These are phyloP conservation scores for Bombus sylvicola DNA, from an alignment of 1,140 invertebrate species.

Conservation along the genomic window DNA sequence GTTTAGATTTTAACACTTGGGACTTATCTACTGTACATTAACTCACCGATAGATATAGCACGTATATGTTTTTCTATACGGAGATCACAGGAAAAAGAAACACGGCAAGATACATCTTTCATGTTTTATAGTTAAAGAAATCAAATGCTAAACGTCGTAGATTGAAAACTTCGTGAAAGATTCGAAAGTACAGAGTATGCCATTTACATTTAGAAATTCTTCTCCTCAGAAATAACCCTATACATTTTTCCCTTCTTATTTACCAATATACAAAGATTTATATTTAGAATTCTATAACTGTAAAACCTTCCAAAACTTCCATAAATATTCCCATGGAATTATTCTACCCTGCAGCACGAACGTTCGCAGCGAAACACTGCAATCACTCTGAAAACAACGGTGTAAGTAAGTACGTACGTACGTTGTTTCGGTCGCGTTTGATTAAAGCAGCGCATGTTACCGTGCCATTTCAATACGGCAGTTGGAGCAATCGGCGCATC, in stretches of 20 bases:
- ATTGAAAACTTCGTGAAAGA: too few species aligned
- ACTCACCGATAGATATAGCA: neutral
- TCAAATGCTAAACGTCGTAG: too few species aligned
- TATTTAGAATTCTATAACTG: neutral
- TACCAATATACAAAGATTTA: too few species aligned
- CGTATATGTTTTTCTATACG: too few species aligned
- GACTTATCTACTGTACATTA: neutral
- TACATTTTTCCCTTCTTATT: too few species aligned
- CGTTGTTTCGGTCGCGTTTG: constrained; percentile 23
- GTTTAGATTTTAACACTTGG: neutral
- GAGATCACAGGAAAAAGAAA: too few species aligned
- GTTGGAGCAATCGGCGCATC: constrained; percentile 51
- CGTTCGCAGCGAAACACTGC: neutral
- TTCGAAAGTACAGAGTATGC: too few species aligned
- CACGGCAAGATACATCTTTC: too few species aligned
- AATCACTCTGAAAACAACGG: neutral
- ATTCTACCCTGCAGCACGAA: neutral
- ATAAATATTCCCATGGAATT: neutral
- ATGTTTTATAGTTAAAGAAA: neutral
- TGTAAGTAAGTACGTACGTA: neutral
- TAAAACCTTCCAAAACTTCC: neutral
- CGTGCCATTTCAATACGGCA: constrained; percentile 38
- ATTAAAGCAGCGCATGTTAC: constrained; percentile 23
- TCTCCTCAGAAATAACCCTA: too few species aligned
- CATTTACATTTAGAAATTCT: too few species aligned